A percentile compares a stretch with the other conserved stretches of the same genome.
phyloP scores from a whole-genome alignment of 1,140 invertebrate genomes.

The Drosophila orena region DNA sequence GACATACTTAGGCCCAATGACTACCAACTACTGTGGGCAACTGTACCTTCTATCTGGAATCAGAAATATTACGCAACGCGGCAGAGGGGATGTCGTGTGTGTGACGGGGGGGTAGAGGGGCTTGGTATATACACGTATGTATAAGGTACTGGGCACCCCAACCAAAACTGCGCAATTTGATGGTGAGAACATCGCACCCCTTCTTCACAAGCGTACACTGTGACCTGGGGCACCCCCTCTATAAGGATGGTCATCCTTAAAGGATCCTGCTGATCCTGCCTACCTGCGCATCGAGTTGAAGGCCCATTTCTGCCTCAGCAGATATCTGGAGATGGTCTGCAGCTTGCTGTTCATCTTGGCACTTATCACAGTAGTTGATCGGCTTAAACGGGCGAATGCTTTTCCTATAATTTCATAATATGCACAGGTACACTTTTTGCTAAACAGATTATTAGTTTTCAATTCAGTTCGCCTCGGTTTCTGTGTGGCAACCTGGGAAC shows the following conservation, averaged over 20 bases:
- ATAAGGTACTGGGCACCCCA: neutral
- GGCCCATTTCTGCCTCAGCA: conserved; percentile 25
- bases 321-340: conserved; percentile 41
- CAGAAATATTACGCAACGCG: conserved; percentile 33
- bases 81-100: too few species aligned
- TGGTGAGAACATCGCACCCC: neutral
- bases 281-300: conserved; percentile 47
- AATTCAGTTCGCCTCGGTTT: neutral
- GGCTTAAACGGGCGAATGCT: neutral
- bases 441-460: neutral
- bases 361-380: conserved; percentile 20
- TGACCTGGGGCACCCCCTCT: neutral
- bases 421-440: neutral
- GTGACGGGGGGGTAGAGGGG: too few species aligned
- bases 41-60: conserved; percentile 28
- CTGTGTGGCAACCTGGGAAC: conserved; percentile 7
- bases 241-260: neutral
- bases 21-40: neutral
- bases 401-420: conserved; percentile 17
- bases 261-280: conserved; percentile 4
- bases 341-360: conserved; percentile 56
- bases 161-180: conserved; percentile 19
- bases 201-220: neutral
- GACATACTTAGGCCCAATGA: neutral
- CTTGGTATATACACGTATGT: neutral